Percentiles rank a stretch among this genome's conserved stretches.
Evolutionary conservation across 2,797 vertebrate genomes (phyloP).

Genomic region (Gastrophryne carolinensis): DNA sequence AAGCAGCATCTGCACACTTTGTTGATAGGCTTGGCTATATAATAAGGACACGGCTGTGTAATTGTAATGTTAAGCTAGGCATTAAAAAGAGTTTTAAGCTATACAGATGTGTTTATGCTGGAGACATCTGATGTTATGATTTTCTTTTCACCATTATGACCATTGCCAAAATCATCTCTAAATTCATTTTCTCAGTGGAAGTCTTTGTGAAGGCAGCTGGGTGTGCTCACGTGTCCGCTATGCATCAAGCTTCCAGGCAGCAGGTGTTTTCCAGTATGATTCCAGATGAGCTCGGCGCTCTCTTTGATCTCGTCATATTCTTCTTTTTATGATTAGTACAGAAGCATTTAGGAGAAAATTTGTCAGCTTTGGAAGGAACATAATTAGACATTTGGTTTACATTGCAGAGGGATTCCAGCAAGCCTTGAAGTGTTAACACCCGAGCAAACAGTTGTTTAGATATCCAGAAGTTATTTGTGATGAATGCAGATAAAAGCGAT

Average conservation of each 20-base stretch:
- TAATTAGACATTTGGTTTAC: slow-evolving; percentile 45
- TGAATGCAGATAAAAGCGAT: background rate
- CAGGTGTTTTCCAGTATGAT: slow-evolving; percentile 53
- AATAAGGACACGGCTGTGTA: too few species aligned
- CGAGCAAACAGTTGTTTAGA: slow-evolving; percentile 11
- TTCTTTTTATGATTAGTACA: slow-evolving; percentile 38
- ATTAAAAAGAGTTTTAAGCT: background rate
- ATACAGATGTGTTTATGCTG: slow-evolving; percentile 21
- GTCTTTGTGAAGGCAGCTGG: background rate
- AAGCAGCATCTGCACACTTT: too few species aligned
- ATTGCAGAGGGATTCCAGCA: slow-evolving; percentile 9
- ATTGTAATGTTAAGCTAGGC: background rate
- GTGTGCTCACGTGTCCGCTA: slow-evolving; percentile 25
- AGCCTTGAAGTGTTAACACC: slow-evolving; percentile 37
- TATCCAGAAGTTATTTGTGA: background rate
- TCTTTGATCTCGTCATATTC: slow-evolving; percentile 49
- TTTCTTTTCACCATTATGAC: background rate
- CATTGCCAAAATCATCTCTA: background rate
- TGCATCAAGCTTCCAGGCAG: slow-evolving; percentile 43
- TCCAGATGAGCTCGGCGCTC: slow-evolving; percentile 22
- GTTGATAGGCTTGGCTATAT: too few species aligned
- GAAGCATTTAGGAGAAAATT: slow-evolving; percentile 36
- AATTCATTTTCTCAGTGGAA: background rate
- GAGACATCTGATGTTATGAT: background rate
- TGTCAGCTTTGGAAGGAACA: slow-evolving; percentile 30